Evolutionary conservation across 2,888 invertebrate genomes (phyloP), one percentile per base, ranked within the genome.

Genomic region (Aspidiotus destructor): DNA sequence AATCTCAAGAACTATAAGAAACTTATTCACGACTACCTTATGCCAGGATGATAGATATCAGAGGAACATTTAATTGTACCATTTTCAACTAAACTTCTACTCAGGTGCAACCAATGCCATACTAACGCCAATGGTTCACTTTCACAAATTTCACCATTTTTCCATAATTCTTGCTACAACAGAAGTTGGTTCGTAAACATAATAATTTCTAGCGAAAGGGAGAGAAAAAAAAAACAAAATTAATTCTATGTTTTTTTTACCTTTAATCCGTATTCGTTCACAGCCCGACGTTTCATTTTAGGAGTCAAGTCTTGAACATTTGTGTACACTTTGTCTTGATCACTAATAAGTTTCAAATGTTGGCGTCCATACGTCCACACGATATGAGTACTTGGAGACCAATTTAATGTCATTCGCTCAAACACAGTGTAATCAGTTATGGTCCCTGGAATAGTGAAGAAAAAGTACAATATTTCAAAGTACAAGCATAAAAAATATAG

Each of bases 41-140:
- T 74, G 60, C 77, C 77, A 68, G 76, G 75, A 73, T 76, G 74
- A 60, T 74, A 71, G 61, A 73, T 71, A 62, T 69, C 67, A n/a
- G 68, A 69, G 69, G 69, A 70, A 16, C 72, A 70, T 6, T 72
- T 70, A 8, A 74, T 71, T 44, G 79, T 76, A 77, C 85, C 85
- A 72, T 86, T 86, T 75, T 87, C 85, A 48, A 86, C 84, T 71
- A 87, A 78, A 71, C 84, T 83, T 73, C 84, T 81, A 80, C 89
- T 85, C 44, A 86, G 81, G 71, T 86, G 84, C 70, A 92, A 77
- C 85, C 91, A 92, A 71, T 86, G 84, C 95, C 95, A 96, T 15
- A 94, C 81, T 70, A 85, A 87, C 73, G 85, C 84, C 52, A 95
- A 77, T 41, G 85, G 81, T 52, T 85, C 84, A 74, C 89, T 88